Conservation (phyloP, 2,797 vertebrate genomes). For the Ctenochaetus hawaiiensis region DNA sequence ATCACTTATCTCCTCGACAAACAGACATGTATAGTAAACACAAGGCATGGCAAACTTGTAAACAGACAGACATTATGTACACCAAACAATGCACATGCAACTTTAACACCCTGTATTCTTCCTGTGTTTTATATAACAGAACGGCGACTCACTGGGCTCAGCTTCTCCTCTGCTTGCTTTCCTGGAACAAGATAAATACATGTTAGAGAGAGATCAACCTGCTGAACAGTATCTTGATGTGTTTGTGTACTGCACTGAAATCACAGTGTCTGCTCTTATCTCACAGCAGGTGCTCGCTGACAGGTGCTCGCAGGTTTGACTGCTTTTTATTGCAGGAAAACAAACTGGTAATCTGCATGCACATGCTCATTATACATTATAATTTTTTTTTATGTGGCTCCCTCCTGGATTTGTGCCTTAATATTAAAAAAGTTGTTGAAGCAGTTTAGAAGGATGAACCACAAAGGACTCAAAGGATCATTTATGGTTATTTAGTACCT, state of each 20-base stretch:
- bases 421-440: too few species aligned
- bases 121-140: background rate
- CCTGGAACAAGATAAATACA: conserved; percentile 66
- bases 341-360: background rate
- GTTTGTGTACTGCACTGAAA: background rate
- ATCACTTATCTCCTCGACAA: background rate
- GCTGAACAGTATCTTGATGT: background rate
- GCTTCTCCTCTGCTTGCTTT: conserved; percentile 9
- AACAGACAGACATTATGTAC: too few species aligned
- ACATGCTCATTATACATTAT: too few species aligned
- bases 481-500: too few species aligned
- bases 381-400: too few species aligned
- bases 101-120: background rate
- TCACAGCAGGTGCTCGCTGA: background rate
- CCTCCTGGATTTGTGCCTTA: too few species aligned
- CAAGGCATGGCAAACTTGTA: too few species aligned
- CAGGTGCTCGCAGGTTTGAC: background rate
- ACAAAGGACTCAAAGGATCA: background rate
- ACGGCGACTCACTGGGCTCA: conserved; percentile 59
- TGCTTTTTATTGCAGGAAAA: background rate
- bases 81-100: background rate
- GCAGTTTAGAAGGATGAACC: too few species aligned
- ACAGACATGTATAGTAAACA: background rate
- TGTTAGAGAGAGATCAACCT: background rate
- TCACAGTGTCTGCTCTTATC: background rate